Evolutionary conservation across 1,140 invertebrate genomes (phyloP), one percentile per base, ranked within the genome.

Genomic region (Nasonia longicornis): DNA sequence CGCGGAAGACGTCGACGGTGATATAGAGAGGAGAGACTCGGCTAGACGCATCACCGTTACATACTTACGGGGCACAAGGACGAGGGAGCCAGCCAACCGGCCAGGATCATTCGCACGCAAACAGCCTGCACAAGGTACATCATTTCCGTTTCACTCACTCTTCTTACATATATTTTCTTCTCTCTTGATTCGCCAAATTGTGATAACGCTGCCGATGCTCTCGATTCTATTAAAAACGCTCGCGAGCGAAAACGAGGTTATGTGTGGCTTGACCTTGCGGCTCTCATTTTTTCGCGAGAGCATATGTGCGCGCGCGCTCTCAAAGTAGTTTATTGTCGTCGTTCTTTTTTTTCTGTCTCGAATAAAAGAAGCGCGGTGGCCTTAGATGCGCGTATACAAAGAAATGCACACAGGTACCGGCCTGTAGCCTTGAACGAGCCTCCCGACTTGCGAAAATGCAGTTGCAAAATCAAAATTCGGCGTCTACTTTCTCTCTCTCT

Each of bases 21-120:
- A 42, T 31, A 67, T 29, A 11, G 58, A 16, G 58, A 16, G 14
- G 58, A 16, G 10, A 26, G 26, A 48, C 48, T n/a, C 22, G 22
- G 16, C 69, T 69, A 79, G 70, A 66, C 78, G 38, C 78, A 79
- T 79, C 78, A 79, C 78, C 78, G 78, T 79, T 79, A 79, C 52
- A 45, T 73, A 35, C 78, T 58, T 58, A n/a, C 52, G 52, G 52
- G 52, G 70, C 67, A n/a, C 78, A 79, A 79, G 78, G 78, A 64
- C 78, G 78, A 48, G 70, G 64, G 64, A 77, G 42, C 26, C n/a
- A 7, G 22, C 29, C 20, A 26, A 58, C 66, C 66, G 48, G 35
- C 48, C 67, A 79, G 77, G 77, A 79, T 69, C 77, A 75, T 75
- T 29, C 42, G 73, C 14, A 31, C 69, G 35, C 42, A 73, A 63